phyloP scores from a whole-genome alignment of 2,888 invertebrate species.

The Baronia brevicornis region DNA sequence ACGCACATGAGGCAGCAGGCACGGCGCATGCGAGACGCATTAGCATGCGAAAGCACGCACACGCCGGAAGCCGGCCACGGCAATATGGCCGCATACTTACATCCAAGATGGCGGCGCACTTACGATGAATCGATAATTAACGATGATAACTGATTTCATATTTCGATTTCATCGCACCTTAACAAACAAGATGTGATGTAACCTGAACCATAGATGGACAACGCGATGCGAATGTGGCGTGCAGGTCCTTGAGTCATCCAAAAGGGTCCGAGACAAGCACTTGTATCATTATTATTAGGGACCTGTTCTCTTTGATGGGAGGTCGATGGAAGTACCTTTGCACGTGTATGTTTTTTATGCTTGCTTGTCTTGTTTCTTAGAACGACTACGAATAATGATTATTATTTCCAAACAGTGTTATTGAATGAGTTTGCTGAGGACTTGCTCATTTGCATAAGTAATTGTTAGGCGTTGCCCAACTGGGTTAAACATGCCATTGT shows the following conservation, averaged over 20 bases:
- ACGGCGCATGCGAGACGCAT: slow-evolving; percentile 53
- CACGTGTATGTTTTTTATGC: slow-evolving; percentile 43
- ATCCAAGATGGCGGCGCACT: slow-evolving; percentile 65
- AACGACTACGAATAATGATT: slow-evolving; percentile 28
- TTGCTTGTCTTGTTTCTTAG: slow-evolving; percentile 43
- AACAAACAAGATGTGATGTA: slow-evolving; percentile 61
- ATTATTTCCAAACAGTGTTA: slow-evolving; percentile 26
- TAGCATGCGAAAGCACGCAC: slow-evolving; percentile 68
- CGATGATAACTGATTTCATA: slow-evolving; percentile 67
- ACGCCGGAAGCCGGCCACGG: slow-evolving; percentile 66
- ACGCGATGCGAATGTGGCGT: slow-evolving; percentile 44
- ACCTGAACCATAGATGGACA: slow-evolving; percentile 47
- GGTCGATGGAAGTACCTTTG: slow-evolving; percentile 44
- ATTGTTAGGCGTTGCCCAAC: slow-evolving; percentile 11
- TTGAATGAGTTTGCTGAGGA: slow-evolving; percentile 22
- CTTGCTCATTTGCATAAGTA: slow-evolving; percentile 22
- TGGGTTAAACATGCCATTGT: slow-evolving; percentile 16
- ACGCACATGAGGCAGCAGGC: slow-evolving; percentile 41
- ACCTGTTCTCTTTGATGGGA: slow-evolving; percentile 47
- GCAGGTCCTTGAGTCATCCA: slow-evolving; percentile 50
- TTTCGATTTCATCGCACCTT: slow-evolving; percentile 56
- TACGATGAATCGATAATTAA: slow-evolving; percentile 66
- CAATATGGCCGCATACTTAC: slow-evolving; percentile 61
- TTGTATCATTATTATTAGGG: slow-evolving; percentile 38
- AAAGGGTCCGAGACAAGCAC: slow-evolving; percentile 43